phyloP scores from a whole-genome alignment of 1,140 invertebrate species.

The Lysiphlebus fabarum region DNA sequence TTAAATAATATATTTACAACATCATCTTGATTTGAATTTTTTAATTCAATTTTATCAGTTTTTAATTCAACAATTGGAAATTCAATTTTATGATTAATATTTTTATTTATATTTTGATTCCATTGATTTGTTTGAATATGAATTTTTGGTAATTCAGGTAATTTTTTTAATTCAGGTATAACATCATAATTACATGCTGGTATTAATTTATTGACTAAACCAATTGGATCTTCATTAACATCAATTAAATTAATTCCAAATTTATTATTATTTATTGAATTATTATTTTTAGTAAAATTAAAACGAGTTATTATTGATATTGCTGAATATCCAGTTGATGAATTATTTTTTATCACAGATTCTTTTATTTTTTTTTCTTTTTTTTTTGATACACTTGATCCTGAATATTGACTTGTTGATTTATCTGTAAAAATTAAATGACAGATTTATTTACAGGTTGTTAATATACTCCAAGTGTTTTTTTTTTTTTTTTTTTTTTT shows the following conservation, averaged over 20 bases:
- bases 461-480: neutral
- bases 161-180: too few relatives aligned
- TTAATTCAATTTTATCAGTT: neutral
- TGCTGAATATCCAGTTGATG: slow-evolving; percentile 41
- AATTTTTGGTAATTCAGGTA: too few relatives aligned
- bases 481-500: too few relatives aligned
- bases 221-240: slow-evolving; percentile 7
- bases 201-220: too few relatives aligned
- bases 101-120: too few relatives aligned
- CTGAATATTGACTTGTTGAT: neutral
- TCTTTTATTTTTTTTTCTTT: slow-evolving; percentile 34
- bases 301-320: slow-evolving; percentile 49
- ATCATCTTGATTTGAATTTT: neutral
- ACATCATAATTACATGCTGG: too few relatives aligned
- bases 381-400: slow-evolving; percentile 18
- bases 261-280: slow-evolving; percentile 20
- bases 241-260: slow-evolving; percentile 24
- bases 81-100: too few relatives aligned
- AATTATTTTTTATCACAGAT: slow-evolving; percentile 23
- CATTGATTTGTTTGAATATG: too few relatives aligned
- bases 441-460: too few relatives aligned
- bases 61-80: too few relatives aligned
- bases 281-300: slow-evolving; percentile 41
- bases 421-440: neutral
- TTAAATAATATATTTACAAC: too few relatives aligned